phyloP scores from a whole-genome alignment of 2,113 vertebrate genomes.

The Nerophis ophidion region DNA sequence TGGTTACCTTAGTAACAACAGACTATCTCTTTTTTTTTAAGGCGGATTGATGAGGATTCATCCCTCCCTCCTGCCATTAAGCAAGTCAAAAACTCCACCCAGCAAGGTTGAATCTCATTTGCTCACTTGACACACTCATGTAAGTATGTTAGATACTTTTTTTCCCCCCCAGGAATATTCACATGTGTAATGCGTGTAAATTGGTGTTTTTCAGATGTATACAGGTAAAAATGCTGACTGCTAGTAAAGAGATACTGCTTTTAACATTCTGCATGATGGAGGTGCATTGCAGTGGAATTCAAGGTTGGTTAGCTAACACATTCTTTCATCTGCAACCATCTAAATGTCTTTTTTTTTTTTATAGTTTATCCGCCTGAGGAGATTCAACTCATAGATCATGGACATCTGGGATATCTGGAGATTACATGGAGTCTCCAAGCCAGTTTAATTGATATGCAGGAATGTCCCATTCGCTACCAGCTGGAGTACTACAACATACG shows the following conservation, averaged over 20 bases:
- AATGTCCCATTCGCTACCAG: constrained; percentile 72
- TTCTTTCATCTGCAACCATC: background rate
- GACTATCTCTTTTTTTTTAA: no score
- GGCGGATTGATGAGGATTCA: no score
- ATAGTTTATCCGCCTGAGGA: constrained; percentile 77
- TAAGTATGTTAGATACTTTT: background rate
- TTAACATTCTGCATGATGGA: constrained; percentile 12
- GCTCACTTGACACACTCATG: background rate
- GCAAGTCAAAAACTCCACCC: background rate
- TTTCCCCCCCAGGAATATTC: background rate
- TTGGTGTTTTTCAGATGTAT: background rate
- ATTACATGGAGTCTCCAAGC: constrained; percentile 76
- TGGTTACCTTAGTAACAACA: no score
- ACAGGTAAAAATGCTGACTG: constrained; percentile 14
- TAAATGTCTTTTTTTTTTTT: constrained; percentile 8
- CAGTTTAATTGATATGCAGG: constrained; percentile 29
- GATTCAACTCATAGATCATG: constrained; percentile 75
- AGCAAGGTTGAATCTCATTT: background rate
- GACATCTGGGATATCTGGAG: constrained; percentile 75
- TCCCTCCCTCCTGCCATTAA: background rate
- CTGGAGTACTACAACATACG: constrained; percentile 71
- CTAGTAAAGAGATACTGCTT: constrained; percentile 32
- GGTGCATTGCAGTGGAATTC: constrained; percentile 10
- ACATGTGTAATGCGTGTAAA: background rate
- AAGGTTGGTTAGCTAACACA: constrained; percentile 17